These are phyloP conservation scores for Frankliniella fusca DNA, from an alignment of 2,888 invertebrate species.

Conservation along the genomic window DNA sequence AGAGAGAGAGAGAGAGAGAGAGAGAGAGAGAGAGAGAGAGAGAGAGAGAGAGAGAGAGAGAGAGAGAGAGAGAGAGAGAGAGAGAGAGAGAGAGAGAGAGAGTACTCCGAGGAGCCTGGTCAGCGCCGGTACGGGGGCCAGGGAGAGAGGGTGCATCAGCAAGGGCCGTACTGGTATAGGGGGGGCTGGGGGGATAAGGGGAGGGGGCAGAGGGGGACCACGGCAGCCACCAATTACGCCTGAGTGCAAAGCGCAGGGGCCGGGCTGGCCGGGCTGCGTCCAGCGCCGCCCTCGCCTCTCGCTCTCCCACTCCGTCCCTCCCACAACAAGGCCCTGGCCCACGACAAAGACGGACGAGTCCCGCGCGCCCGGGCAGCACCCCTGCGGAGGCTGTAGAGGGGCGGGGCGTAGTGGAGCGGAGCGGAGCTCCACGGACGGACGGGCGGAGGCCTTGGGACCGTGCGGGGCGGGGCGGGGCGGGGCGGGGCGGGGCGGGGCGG, in stretches of 20 bases:
- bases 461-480: conserved; percentile 43
- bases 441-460: conserved; percentile 40
- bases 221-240: conserved; percentile 22
- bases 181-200: background rate
- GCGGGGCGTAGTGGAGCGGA: background rate
- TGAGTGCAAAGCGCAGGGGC: conserved; percentile 42
- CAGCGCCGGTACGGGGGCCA: conserved; percentile 32
- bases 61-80: conserved; percentile 35
- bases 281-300: too few relatives aligned
- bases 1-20: conserved; percentile 32
- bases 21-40: conserved; percentile 31
- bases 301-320: too few relatives aligned
- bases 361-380: background rate
- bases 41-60: conserved; percentile 34
- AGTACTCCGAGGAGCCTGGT: conserved; percentile 30
- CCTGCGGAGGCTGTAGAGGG: background rate
- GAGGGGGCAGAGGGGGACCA: background rate
- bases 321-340: background rate
- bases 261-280: background rate
- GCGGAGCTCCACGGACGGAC: background rate
- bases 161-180: background rate
- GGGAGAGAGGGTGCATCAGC: background rate
- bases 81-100: conserved; percentile 22
- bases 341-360: background rate
- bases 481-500: conserved; percentile 27